phyloP scores from a whole-genome alignment of 2,113 vertebrate genomes.

The Salvelinus fontinalis region DNA sequence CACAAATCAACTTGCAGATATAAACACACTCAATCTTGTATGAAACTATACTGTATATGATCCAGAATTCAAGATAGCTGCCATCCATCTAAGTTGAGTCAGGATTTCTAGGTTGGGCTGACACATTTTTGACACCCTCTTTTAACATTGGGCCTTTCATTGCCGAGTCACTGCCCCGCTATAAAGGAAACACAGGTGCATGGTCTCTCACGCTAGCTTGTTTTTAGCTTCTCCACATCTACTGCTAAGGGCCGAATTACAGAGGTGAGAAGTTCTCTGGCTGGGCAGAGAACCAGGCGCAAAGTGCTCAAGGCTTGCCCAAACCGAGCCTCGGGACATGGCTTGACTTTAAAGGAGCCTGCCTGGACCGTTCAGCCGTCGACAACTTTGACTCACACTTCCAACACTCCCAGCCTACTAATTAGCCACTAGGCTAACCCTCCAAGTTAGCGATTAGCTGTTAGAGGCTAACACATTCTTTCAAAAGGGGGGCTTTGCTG shows the following conservation, averaged over 20 bases:
- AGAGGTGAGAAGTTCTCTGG: background rate
- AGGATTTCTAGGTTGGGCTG: background rate
- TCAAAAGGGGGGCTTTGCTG: background rate
- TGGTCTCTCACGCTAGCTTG: too few relatives aligned
- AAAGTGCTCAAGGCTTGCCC: background rate
- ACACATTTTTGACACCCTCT: background rate
- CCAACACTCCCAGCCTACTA: background rate
- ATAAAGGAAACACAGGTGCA: background rate
- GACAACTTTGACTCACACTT: background rate
- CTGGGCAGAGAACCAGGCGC: too few relatives aligned
- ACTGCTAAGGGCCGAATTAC: too few relatives aligned
- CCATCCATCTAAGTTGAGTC: too few relatives aligned
- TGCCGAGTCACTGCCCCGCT: background rate
- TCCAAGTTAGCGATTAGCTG: background rate
- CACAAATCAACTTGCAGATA: background rate
- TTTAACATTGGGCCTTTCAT: background rate
- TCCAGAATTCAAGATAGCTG: too few relatives aligned
- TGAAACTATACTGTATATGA: background rate
- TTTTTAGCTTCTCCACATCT: too few relatives aligned
- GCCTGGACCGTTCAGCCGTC: background rate
- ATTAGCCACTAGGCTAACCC: background rate
- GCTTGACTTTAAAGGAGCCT: background rate
- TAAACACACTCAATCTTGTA: background rate
- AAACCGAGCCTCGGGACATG: background rate
- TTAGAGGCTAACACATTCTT: background rate